Conservation (phyloP, 2,797 vertebrate species). For the Brachymystax lenok region DNA sequence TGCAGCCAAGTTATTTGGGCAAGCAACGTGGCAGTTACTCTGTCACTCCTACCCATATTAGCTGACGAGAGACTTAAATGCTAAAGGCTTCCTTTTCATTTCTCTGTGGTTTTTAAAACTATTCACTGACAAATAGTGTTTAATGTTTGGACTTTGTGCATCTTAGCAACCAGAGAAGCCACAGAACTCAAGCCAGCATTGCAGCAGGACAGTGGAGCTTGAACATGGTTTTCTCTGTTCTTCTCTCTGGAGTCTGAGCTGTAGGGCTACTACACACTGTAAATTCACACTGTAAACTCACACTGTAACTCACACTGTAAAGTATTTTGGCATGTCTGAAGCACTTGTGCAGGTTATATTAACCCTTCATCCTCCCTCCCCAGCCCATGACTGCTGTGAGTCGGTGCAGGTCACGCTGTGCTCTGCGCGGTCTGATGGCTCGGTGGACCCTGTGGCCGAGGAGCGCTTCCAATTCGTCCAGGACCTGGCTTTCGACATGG, state of each 20-base stretch:
- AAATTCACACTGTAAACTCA: background rate
- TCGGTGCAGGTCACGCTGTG: slow-evolving; percentile 85
- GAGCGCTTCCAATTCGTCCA: slow-evolving; percentile 83
- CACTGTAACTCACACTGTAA: background rate
- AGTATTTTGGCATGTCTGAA: background rate
- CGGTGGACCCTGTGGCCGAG: slow-evolving; percentile 76
- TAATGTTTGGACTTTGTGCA: slow-evolving; percentile 15
- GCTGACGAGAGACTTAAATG: slow-evolving; percentile 4
- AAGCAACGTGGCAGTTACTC: background rate
- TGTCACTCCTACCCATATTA: background rate
- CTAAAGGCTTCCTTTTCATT: background rate
- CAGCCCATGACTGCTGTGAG: slow-evolving; percentile 89
- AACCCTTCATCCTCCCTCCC: background rate
- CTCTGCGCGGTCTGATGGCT: slow-evolving; percentile 76
- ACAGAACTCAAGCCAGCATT: background rate
- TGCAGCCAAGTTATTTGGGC: background rate
- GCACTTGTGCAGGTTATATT: background rate
- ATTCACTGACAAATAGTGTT: slow-evolving; percentile 16
- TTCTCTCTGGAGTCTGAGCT: background rate
- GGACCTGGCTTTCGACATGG: slow-evolving; percentile 85
- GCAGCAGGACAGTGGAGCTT: background rate
- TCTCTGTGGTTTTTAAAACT: slow-evolving; percentile 2
- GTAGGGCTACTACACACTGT: background rate
- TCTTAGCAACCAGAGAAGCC: slow-evolving; percentile 20
- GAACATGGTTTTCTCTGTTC: background rate